A percentile compares a stretch with the other conserved stretches of the same genome.
Conservation (phyloP, 2,113 vertebrate species). For the Ictalurus punctatus region DNA sequence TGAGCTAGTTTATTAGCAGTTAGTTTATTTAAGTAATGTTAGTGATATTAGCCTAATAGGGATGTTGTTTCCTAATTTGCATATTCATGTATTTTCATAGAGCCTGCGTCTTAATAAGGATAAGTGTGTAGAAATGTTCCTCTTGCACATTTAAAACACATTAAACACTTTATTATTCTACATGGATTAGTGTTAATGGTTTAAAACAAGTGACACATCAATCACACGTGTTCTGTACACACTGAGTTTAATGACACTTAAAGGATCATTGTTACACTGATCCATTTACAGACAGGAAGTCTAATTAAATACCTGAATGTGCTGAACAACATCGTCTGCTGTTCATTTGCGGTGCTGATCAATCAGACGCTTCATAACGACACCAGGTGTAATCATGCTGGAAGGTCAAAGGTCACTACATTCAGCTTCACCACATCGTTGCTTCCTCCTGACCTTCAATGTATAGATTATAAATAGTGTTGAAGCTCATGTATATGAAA, state of each 20-base stretch:
- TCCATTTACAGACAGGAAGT: neutral
- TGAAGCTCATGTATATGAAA: neutral
- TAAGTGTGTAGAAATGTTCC: neutral
- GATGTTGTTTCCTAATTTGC: neutral
- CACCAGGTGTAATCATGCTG: too few species aligned
- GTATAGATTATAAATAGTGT: neutral
- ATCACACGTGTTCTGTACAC: too few species aligned
- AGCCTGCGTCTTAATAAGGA: neutral
- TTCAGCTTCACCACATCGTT: neutral
- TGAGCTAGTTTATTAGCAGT: neutral
- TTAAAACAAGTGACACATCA: too few species aligned
- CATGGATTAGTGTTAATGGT: too few species aligned
- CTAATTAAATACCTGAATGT: neutral
- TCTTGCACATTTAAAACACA: too few species aligned
- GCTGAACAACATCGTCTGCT: neutral
- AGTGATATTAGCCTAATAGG: neutral
- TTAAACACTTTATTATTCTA: neutral
- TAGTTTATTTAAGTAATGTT: neutral
- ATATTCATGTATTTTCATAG: neutral
- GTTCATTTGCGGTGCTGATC: neutral
- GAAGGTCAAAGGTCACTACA: too few species aligned
- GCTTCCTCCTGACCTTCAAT: neutral
- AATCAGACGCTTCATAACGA: neutral
- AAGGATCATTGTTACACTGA: neutral
- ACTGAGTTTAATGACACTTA: too few species aligned